Base-by-base conservation (phyloP, 2,888 invertebrate genomes). In the Trissolcus brochymenae region DNA sequence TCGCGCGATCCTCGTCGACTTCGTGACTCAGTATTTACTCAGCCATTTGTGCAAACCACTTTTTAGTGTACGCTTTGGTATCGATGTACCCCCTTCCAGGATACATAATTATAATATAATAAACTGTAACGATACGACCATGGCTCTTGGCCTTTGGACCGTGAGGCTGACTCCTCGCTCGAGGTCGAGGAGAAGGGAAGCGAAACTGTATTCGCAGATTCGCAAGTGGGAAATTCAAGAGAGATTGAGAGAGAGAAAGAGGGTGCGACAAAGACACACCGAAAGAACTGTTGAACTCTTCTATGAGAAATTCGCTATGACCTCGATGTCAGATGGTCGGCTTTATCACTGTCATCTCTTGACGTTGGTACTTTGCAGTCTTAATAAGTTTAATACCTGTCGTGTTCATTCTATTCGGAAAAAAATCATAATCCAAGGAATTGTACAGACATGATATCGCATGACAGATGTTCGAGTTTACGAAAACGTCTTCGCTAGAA, bases 51-150 rank as follows among this genome's bases (percentile, higher is more conserved):
- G 73, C 66, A 59, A 56, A 74, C 65, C 62, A 73, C 55, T 79
- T 78, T 74, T 79, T 61, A 75, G 80, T 82, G 82, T 83, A 83
- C 82, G 78, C 70, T 75, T 72, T 72, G 81, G 82, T 79, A 85
- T 87, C 87, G 85, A 83, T 84, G 80, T 83, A 81, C 75, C 75
- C 72, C 60, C 83, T 85, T 76, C 80, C 83, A 82, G 85, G 87
- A 85, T 86, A 86, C 88, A 84, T 88, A 87, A 89, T 89, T 89
- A 88, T 88, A 88, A 87, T 87, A 88, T 87, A 88, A 88, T 88
- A 88, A 88, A 88, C 84, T 87, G 85, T 87, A 88, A 87, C 87
- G 87, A 88, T 87, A 85, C 83, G 82, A 82, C 81, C 83, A 64
- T 80, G 80, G 68, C 76, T 80, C 76, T 80, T 80, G 78, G 72